These are phyloP conservation scores for Diplolepis rosae DNA, from an alignment of 2,888 invertebrate genomes.

Conservation along the genomic window DNA sequence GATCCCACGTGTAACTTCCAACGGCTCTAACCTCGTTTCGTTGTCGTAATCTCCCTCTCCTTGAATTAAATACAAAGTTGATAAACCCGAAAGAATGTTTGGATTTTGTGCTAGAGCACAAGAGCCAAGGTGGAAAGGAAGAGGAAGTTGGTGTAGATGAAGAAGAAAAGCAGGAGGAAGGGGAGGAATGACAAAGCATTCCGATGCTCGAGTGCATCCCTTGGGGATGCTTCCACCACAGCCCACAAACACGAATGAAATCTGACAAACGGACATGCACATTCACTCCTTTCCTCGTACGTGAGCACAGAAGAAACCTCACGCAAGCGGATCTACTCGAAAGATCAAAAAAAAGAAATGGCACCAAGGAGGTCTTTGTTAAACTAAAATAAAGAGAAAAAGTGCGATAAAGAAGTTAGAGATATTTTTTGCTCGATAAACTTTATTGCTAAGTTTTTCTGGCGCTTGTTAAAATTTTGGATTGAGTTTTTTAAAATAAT, in stretches of 20 bases:
- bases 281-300: slow-evolving; percentile 18
- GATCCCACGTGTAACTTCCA: slow-evolving; percentile 3
- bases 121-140: slow-evolving; percentile 20
- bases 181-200: slow-evolving; percentile 63
- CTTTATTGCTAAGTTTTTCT: no score
- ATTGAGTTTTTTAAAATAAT: no score
- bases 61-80: slow-evolving; percentile 64
- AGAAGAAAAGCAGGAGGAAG: slow-evolving; percentile 9
- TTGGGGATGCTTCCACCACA: slow-evolving; percentile 48
- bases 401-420: slow-evolving; percentile 16
- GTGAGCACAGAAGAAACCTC: slow-evolving; percentile 25
- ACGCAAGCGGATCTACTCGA: slow-evolving; percentile 19
- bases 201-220: slow-evolving; percentile 57
- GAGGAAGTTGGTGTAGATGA: neutral
- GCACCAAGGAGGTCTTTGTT: neutral
- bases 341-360: neutral
- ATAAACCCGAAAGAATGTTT: slow-evolving; percentile 63
- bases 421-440: slow-evolving; percentile 18
- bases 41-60: slow-evolving; percentile 30
- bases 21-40: slow-evolving; percentile 20
- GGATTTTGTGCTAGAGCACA: slow-evolving; percentile 55
- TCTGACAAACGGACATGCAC: slow-evolving; percentile 47
- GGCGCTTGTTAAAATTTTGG: no score
- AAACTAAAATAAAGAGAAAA: slow-evolving; percentile 9
- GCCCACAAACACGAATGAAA: slow-evolving; percentile 40